Evolutionary conservation across 1,140 invertebrate genomes (phyloP), one percentile per base, ranked within the genome.

Genomic region (Musca vetustissima): DNA sequence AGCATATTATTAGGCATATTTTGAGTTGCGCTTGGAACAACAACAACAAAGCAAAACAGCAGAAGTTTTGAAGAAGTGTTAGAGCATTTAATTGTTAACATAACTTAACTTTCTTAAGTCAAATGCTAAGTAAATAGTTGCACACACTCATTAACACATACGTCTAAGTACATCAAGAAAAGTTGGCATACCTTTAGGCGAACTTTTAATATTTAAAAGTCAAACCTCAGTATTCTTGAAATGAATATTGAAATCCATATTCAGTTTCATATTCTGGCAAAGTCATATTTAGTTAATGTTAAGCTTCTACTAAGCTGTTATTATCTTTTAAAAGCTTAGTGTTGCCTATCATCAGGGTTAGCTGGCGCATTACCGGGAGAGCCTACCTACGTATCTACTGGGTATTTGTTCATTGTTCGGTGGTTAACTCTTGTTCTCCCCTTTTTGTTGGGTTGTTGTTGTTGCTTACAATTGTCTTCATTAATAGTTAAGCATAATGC

Each of bases 1-100:
- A 61, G 57, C 57, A 61, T 61, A 61, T 32, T 21, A 36, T 61
- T 61, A 61, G 57, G 57, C 57, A 36, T 43, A 61, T 61, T 61
- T 61, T 61, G 8, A 28, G n/a, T n/a, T n/a, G n/a, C 28, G 19
- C 25, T 57, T 57, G 28, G 8, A 4, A 2, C 36, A 8, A 43
- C 36, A 28, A 3, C 28, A 28, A 28, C 28, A 4, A 43, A 43
- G 36, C 6, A 43, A 57, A 3, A 14, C 0, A 28, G 15, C 28
- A 28, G 24, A 57, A 25, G n/a, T 7, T 59, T 59, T 36, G n/a
- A 19, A 36, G n/a, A 43, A 61, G 57, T 61, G 57, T 61, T 61
- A 36, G 11, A 43, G 57, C 28, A 61, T 61, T 61, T 61, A 61
- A 61, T 61, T 61, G 28, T 61, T 61, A 61, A 61, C 57, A 19